Base-by-base conservation (phyloP, 2,797 vertebrate species). In the Cossypha heuglini region DNA sequence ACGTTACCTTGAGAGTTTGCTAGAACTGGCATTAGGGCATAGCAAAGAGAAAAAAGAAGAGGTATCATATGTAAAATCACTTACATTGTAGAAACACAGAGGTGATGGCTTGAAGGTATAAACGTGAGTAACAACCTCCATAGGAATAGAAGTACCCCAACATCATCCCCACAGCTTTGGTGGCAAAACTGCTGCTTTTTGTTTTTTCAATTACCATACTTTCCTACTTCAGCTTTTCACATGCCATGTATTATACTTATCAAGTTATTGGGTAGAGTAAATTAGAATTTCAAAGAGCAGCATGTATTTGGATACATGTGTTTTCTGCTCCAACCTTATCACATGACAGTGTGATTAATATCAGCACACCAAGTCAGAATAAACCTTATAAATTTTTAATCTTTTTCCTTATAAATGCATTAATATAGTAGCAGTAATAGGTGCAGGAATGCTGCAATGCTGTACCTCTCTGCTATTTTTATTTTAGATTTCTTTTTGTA, bases 331-430 rank as follows among this genome's bases (percentile, higher is more conserved):
- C 45, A 59, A 7, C 11, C 13, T 58, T 75, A 88, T 62, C 67
- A 76, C 24, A 55, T 35, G 43, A 48, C 51, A 90, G 33, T 0
- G 2, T 78, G 66, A 92, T 85, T 94, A 78, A 87, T 92, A 82
- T 28, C 48, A 71, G 33, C 37, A 73, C 16, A 52, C 16, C 43
- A 83, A 74, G 14, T 76, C 63, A 85, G 33, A 82, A 29, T 73
- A 93, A 92, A 85, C 19, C 59, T 76, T 38, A 40, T 67, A 86
- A 94, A 94, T 85, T 82, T 89, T 85, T 92, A 52, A 87, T 69
- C 5, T 52, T 87, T 78, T 26, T 73, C 51, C 40, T 63, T 63
- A 63, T 5, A 76, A 69, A 85, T 45, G 6, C 16, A 59, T 82
- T 84, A 91, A 72, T 85, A 82, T 59, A 63, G 26, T 67, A 63